Evolutionary conservation across 2,797 vertebrate genomes (phyloP), one percentile per base, ranked within the genome.

Genomic region (Nyctibius grandis): DNA sequence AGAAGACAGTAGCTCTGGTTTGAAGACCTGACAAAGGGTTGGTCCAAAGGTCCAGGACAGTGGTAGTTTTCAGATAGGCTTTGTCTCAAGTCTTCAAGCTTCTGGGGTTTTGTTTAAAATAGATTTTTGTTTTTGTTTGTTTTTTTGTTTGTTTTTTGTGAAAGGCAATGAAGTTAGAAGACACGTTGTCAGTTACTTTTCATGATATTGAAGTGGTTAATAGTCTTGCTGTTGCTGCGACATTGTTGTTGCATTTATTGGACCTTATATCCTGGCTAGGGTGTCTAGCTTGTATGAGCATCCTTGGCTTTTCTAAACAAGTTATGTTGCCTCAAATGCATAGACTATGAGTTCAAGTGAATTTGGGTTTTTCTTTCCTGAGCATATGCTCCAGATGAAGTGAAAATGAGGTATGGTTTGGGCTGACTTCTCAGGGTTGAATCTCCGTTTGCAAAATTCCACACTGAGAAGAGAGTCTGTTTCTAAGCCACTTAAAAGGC

Each of bases 401-500:
- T 1, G 1, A 82, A 68, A 57, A 68, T 34, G 18, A 44, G 15
- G 7, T 33, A 19, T 38, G 21, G 20, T n/a, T 86, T 61, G 25
- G 19, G 15, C 21, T 53, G 21, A 16, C 81, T 15, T 91, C 21
- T 40, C 20, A 53, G 40, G 3, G 22, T 54, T 78, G 57, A 75
- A 59, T 9, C 14, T 86, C 18, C 13, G 38, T 54, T 88, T 53
- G 28, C 13, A 68, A 72, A 89, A 48, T 50, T 87, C 12, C 9
- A 23, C 7, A 5, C 33, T 51, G 73, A 48, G 50, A 64, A 78
- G 20, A 33, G 9, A 57, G 17, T 72, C 85, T 47, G 7, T 78
- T 84, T 78, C 44, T 65, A 88, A 95, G 65, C 25, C 14, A 36
- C 73, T 73, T 86, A 61, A 75, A 74, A 93, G 36, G n/a, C 6